phyloP scores from a whole-genome alignment of 2,113 vertebrate genomes.

The Phylloscopus trochilus region DNA sequence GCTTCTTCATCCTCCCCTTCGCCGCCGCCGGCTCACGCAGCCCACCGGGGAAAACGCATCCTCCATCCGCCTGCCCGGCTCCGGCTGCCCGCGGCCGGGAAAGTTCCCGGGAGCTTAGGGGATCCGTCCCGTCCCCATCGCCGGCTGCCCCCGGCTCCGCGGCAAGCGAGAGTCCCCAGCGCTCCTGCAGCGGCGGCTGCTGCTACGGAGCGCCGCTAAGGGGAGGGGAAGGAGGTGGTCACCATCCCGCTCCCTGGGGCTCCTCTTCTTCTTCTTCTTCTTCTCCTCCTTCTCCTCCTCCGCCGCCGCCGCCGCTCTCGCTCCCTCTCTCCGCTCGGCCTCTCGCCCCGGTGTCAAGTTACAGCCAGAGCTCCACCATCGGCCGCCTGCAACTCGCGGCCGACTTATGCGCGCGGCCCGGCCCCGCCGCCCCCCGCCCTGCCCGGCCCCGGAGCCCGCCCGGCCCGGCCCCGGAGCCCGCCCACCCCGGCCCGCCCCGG shows the following conservation, averaged over 20 bases:
- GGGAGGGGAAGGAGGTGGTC: slow-evolving; percentile 60
- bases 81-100: slow-evolving; percentile 55
- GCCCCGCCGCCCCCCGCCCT: neutral
- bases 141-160: slow-evolving; percentile 5
- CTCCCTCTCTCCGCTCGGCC: slow-evolving; percentile 5
- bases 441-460: too few relatives aligned
- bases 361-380: neutral
- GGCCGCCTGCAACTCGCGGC: neutral
- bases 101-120: slow-evolving; percentile 46
- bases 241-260: slow-evolving; percentile 51
- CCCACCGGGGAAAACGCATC: slow-evolving; percentile 69
- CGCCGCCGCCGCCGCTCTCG: neutral
- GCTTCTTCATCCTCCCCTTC: slow-evolving; percentile 86
- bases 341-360: slow-evolving; percentile 37
- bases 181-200: neutral
- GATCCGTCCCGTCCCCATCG: slow-evolving; percentile 16
- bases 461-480: neutral
- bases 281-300: too few relatives aligned
- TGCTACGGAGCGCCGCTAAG: neutral
- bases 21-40: slow-evolving; percentile 80
- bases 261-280: slow-evolving; percentile 21
- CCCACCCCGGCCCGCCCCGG: neutral
- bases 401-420: neutral
- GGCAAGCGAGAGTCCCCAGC: neutral
- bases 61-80: slow-evolving; percentile 70